These are phyloP conservation scores for Drosophila antonietae DNA, from an alignment of 2,888 invertebrate genomes.

Conservation along the genomic window DNA sequence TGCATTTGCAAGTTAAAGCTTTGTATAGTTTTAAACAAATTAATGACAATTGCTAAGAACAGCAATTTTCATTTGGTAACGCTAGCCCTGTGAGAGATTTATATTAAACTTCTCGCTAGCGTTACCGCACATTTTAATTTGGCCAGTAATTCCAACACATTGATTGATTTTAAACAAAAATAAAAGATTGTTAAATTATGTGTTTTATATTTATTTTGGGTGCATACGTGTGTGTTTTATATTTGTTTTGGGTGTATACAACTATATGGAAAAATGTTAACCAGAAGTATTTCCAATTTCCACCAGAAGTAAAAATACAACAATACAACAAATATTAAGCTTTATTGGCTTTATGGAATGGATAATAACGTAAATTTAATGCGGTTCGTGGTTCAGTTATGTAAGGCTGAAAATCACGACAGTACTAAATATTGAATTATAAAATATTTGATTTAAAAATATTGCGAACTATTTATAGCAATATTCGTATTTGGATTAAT, in stretches of 20 bases:
- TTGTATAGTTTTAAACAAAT: constrained; percentile 49
- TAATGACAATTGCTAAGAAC: constrained; percentile 34
- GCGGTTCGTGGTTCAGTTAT: not conserved
- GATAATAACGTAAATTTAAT: not conserved
- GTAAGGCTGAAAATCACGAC: not conserved
- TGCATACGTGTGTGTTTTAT: not conserved
- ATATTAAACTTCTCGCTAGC: constrained; percentile 83
- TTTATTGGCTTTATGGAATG: not conserved
- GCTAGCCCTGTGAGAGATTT: constrained; percentile 80
- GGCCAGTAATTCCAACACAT: constrained; percentile 33
- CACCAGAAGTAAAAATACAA: too few relatives aligned
- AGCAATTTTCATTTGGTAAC: constrained; percentile 43
- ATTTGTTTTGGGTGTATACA: not conserved
- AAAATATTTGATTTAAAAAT: not conserved
- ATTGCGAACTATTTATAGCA: not conserved
- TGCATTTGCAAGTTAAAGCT: constrained; percentile 49
- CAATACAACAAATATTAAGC: too few relatives aligned
- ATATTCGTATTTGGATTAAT: not conserved
- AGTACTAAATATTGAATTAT: not conserved
- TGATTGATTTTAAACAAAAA: constrained; percentile 18
- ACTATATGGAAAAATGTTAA: too few relatives aligned
- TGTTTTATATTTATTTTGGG: not conserved
- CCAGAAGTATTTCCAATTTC: too few relatives aligned
- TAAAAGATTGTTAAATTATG: constrained; percentile 8
- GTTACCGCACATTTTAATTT: constrained; percentile 35